Percentiles rank a stretch among this genome's conserved stretches.
Evolutionary conservation across 2,113 vertebrate species (phyloP).

Genomic region (Trogon surrucura): DNA sequence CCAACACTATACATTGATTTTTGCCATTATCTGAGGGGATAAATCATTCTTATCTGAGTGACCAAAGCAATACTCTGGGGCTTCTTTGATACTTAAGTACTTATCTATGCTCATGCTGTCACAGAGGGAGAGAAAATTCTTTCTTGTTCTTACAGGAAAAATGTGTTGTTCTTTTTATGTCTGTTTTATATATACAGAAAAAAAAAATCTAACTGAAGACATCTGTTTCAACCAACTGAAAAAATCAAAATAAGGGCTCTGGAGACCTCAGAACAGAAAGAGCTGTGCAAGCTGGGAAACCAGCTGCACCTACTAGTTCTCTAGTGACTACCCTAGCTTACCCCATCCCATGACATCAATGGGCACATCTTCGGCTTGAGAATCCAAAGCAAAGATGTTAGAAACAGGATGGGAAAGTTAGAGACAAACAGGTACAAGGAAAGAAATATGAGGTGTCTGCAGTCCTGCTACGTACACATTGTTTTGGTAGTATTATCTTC

Average conservation of each 20-base stretch:
- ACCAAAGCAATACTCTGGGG: background rate
- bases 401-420: background rate
- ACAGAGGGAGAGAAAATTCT: background rate
- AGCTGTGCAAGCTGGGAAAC: background rate
- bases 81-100: background rate
- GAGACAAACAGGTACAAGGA: background rate
- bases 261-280: background rate
- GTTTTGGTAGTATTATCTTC: background rate
- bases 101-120: background rate
- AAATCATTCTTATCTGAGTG: background rate
- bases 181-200: background rate
- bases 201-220: background rate
- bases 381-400: background rate
- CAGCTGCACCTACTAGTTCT: background rate
- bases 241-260: background rate
- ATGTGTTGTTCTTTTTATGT: background rate
- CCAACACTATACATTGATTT: background rate
- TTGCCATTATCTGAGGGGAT: background rate
- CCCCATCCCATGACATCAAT: background rate
- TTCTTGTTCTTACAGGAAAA: background rate
- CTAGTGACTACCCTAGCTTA: background rate
- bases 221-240: background rate
- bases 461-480: background rate
- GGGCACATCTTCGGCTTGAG: background rate
- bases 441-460: background rate